Percentiles rank a stretch among this genome's conserved stretches.
Conservation (phyloP, 2,797 vertebrate genomes). For the Mormyrus hasselquistii region DNA sequence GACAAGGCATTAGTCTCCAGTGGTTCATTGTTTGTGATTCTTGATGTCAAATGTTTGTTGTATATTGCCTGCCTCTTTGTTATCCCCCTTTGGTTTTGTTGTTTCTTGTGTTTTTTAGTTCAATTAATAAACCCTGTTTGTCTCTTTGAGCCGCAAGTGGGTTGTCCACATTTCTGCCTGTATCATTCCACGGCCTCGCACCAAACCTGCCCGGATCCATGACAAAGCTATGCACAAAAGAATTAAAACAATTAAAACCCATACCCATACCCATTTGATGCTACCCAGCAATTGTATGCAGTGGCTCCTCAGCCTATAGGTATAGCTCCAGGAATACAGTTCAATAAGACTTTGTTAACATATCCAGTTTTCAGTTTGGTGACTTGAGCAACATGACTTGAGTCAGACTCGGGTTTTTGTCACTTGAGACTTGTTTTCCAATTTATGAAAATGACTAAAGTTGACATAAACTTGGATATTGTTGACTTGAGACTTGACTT, state of each 20-base stretch:
- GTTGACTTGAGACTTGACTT: not conserved
- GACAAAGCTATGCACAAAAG: not conserved
- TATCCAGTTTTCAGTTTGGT: not conserved
- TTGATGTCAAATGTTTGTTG: too few species aligned
- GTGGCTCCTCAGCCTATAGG: not conserved
- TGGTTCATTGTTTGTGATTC: too few species aligned
- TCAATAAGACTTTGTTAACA: not conserved
- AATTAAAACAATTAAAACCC: not conserved
- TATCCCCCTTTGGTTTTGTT: too few species aligned
- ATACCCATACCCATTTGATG: not conserved
- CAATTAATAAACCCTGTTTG: too few species aligned
- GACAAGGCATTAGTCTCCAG: too few species aligned
- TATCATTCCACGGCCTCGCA: too few species aligned
- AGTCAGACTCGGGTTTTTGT: not conserved
- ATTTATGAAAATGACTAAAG: not conserved
- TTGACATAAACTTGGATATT: not conserved
- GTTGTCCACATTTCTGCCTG: too few species aligned
- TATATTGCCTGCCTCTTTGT: too few species aligned
- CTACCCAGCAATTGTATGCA: not conserved
- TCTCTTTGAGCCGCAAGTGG: too few species aligned
- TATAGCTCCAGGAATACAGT: not conserved
- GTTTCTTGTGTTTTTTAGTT: too few species aligned
- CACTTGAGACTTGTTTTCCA: not conserved
- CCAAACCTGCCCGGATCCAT: too few species aligned
- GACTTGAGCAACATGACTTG: not conserved